Evolutionary conservation across 2,888 invertebrate species (phyloP).

Genomic region (Oscheius myriophilus): DNA sequence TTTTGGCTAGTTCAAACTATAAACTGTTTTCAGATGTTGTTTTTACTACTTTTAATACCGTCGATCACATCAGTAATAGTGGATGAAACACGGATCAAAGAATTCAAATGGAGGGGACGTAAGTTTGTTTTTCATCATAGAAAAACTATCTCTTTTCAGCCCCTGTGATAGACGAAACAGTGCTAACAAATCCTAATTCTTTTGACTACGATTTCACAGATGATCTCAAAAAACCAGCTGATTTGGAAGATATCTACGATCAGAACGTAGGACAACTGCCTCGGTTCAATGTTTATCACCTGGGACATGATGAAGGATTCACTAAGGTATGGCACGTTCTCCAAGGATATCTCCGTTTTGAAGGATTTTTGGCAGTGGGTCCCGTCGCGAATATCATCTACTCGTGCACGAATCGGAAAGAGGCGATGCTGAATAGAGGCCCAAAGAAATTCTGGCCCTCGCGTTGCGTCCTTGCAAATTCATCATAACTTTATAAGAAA

Average conservation of each 20-base stretch:
- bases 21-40: slow-evolving; percentile 10
- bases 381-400: too few relatives aligned
- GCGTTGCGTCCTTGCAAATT: too few relatives aligned
- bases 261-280: slow-evolving; percentile 49
- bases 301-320: slow-evolving; percentile 42
- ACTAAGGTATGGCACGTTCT: slow-evolving; percentile 48
- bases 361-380: too few relatives aligned
- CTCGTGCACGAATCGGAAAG: neutral
- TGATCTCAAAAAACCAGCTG: slow-evolving; percentile 43
- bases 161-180: slow-evolving; percentile 43
- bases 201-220: slow-evolving; percentile 55
- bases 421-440: too few relatives aligned
- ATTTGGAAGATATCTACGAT: slow-evolving; percentile 48
- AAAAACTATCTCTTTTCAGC: slow-evolving; percentile 38
- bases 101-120: slow-evolving; percentile 34
- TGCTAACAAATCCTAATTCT: slow-evolving; percentile 49
- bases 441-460: too few relatives aligned
- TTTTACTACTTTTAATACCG: neutral
- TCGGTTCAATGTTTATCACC: slow-evolving; percentile 41
- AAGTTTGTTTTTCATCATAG: slow-evolving; percentile 5
- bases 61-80: slow-evolving; percentile 6
- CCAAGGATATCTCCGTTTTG: too few relatives aligned
- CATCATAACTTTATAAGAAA: neutral
- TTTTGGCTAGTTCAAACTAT: too few relatives aligned
- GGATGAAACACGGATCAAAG: slow-evolving; percentile 29